Conservation (phyloP, 2,888 invertebrate species). For the Pocota personata region DNA sequence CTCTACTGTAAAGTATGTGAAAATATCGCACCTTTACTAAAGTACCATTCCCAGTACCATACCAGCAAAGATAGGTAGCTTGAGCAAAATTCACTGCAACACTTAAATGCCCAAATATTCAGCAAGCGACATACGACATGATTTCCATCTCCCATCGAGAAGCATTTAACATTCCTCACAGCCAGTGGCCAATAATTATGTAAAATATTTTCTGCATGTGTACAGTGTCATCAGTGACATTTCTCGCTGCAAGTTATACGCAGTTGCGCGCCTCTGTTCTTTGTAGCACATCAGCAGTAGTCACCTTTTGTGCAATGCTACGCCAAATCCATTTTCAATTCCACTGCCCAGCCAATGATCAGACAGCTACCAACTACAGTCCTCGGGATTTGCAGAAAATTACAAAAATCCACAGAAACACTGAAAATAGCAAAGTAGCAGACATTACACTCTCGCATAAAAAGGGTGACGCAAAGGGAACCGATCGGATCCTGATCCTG, state of each 20-base stretch:
- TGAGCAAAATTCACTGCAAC: background rate
- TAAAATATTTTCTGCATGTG: constrained; percentile 74
- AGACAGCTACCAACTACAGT: constrained; percentile 22
- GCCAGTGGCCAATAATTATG: constrained; percentile 72
- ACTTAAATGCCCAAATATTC: constrained; percentile 12
- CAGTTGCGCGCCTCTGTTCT: constrained; percentile 23
- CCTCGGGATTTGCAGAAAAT: constrained; percentile 70
- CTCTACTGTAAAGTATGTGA: no score
- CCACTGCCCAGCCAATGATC: constrained; percentile 36
- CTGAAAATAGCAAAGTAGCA: constrained; percentile 63
- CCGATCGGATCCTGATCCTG: constrained; percentile 68
- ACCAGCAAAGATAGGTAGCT: background rate
- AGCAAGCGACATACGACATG: constrained; percentile 57
- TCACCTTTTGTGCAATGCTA: constrained; percentile 45
- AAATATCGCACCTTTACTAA: background rate
- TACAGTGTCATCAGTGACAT: constrained; percentile 72
- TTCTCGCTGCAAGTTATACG: constrained; percentile 50
- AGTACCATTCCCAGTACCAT: background rate
- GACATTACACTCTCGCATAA: constrained; percentile 33
- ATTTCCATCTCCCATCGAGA: constrained; percentile 70
- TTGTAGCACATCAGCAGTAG: constrained; percentile 42
- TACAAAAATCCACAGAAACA: constrained; percentile 70
- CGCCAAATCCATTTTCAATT: constrained; percentile 47
- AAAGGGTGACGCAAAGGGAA: constrained; percentile 60
- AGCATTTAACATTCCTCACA: constrained; percentile 71